Evolutionary conservation across 2,113 vertebrate species (phyloP).

Genomic region (Odontophorus gujanensis): DNA sequence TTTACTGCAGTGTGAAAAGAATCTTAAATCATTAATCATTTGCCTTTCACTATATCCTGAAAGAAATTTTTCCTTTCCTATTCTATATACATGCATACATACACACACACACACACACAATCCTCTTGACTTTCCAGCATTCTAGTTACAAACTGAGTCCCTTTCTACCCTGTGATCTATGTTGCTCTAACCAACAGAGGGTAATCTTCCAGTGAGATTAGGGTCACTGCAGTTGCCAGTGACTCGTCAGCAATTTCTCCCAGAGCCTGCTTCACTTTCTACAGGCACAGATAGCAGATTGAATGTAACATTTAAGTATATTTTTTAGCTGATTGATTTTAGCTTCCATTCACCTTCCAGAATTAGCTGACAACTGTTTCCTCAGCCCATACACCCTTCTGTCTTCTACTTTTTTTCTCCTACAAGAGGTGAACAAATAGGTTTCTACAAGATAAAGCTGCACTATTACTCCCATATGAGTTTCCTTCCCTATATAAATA

Average conservation of each 20-base stretch:
- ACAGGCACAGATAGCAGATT: background rate
- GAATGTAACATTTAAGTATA: background rate
- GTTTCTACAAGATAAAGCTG: background rate
- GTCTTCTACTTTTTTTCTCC: background rate
- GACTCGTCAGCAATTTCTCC: background rate
- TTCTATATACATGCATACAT: background rate
- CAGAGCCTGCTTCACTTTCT: background rate
- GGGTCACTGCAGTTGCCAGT: background rate
- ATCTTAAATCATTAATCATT: slow-evolving; percentile 61
- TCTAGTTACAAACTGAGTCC: background rate
- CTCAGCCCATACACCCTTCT: background rate
- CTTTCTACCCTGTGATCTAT: background rate
- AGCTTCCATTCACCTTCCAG: background rate
- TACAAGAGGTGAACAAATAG: background rate
- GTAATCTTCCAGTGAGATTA: background rate
- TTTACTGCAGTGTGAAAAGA: slow-evolving; percentile 53
- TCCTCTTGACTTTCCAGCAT: background rate
- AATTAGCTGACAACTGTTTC: background rate
- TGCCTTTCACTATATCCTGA: slow-evolving; percentile 32
- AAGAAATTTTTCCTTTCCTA: slow-evolving; percentile 12
- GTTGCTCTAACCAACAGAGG: background rate
- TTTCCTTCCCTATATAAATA: background rate
- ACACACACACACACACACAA: background rate
- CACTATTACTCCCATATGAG: background rate
- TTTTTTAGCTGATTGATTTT: background rate